Percentiles rank a stretch among this genome's conserved stretches.
Conservation (phyloP, 2,888 invertebrate genomes). For the Archips crataeganus region DNA sequence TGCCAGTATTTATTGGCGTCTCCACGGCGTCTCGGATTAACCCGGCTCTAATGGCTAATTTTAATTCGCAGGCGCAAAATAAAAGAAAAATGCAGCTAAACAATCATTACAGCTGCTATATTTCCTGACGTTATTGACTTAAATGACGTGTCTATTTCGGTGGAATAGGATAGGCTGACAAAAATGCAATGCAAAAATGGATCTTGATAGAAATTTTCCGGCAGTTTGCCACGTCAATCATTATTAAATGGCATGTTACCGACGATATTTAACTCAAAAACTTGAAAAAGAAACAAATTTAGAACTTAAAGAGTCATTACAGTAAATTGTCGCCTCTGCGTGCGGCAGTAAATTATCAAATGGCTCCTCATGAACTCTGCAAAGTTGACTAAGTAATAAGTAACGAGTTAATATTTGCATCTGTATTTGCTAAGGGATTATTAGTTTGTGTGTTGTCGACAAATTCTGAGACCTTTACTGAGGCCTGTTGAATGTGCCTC, state of each 20-base stretch:
- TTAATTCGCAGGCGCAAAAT: background rate
- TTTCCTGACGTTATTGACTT: background rate
- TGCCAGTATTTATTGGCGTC: slow-evolving; percentile 22
- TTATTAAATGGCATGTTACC: too few species aligned
- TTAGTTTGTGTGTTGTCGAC: slow-evolving; percentile 1
- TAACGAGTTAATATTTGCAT: slow-evolving; percentile 4
- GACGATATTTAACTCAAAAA: too few species aligned
- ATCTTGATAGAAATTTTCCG: too few species aligned
- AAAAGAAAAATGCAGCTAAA: background rate
- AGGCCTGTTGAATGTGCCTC: background rate
- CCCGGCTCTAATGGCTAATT: background rate
- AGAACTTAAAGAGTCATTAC: too few species aligned
- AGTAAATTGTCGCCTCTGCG: background rate
- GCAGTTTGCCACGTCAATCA: too few species aligned
- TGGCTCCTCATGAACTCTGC: background rate
- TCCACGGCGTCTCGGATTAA: background rate
- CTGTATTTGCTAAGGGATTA: background rate
- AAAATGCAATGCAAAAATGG: too few species aligned
- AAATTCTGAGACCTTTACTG: background rate
- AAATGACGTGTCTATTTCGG: too few species aligned
- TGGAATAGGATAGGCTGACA: too few species aligned
- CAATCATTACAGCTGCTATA: background rate
- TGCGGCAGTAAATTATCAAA: background rate
- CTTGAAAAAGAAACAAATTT: too few species aligned
- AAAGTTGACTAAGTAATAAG: slow-evolving; percentile 1